Conservation (phyloP, 2,113 vertebrate genomes). For the Phylloscopus trochiloides region DNA sequence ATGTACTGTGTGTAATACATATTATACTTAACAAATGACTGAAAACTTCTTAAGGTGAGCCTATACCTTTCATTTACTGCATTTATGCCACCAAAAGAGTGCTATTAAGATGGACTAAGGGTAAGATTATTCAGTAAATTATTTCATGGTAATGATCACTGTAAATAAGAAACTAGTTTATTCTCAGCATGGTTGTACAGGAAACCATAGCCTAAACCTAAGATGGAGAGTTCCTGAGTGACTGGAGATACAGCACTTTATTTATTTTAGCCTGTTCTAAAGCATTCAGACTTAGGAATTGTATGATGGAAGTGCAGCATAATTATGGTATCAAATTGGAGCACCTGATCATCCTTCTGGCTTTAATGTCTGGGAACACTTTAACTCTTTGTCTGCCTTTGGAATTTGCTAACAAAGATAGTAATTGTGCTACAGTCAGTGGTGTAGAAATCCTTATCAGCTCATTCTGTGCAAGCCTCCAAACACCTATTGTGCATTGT, state of each 20-base stretch:
- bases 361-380: neutral
- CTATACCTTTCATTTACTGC: neutral
- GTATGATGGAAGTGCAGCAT: neutral
- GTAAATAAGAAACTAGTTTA: slow-evolving; percentile 26
- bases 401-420: neutral
- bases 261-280: neutral
- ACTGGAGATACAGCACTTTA: neutral
- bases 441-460: neutral
- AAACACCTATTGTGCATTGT: neutral
- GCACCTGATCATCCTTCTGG: neutral
- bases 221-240: neutral
- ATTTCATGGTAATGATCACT: neutral
- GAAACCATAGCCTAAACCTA: neutral
- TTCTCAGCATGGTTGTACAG: neutral
- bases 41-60: neutral
- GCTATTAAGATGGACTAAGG: neutral
- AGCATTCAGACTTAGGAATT: neutral
- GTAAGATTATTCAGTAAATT: neutral
- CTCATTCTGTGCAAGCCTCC: neutral
- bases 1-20: neutral
- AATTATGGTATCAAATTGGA: neutral
- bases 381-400: neutral
- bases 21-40: neutral
- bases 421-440: neutral
- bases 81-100: neutral